Percentiles rank a stretch among this genome's conserved stretches.
These are phyloP conservation scores for Phasia obesa DNA, from an alignment of 2,888 invertebrate genomes.

Conservation along the genomic window DNA sequence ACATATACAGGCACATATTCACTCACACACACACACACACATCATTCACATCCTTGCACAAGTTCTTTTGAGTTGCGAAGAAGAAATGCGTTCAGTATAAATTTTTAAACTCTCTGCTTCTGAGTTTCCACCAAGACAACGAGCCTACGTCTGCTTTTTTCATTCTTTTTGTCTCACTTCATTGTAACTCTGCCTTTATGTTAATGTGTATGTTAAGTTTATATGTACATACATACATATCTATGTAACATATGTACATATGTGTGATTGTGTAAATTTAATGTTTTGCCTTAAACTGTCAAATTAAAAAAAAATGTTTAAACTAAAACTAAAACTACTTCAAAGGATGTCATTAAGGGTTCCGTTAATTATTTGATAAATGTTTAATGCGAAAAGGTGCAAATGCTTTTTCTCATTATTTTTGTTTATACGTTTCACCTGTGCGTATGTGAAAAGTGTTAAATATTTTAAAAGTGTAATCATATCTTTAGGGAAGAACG, in stretches of 20 bases:
- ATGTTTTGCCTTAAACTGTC: neutral
- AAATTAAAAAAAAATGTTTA: neutral
- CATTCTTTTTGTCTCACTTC: neutral
- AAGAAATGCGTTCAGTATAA: neutral
- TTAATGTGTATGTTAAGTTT: neutral
- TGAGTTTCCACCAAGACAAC: constrained; percentile 3
- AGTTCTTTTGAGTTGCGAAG: constrained; percentile 45
- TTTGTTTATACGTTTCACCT: constrained; percentile 7
- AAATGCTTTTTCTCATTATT: constrained; percentile 14
- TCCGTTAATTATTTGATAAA: constrained; percentile 67
- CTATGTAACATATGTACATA: no score
- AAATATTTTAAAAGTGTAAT: constrained; percentile 23
- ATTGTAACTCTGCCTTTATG: neutral
- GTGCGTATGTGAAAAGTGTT: neutral
- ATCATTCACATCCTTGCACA: constrained; percentile 51
- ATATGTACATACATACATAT: neutral
- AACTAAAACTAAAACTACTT: constrained; percentile 21
- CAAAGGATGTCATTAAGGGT: constrained; percentile 53
- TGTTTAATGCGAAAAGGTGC: constrained; percentile 54
- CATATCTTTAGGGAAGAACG: constrained; percentile 29
- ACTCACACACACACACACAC: neutral
- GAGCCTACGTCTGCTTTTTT: constrained; percentile 2
- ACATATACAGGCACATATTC: constrained; percentile 34
- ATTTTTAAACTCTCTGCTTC: neutral
- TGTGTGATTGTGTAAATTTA: constrained; percentile 36